Percentiles rank a stretch among this genome's conserved stretches.
Evolutionary conservation across 2,797 vertebrate genomes (phyloP).

Genomic region (Tangara arthus): DNA sequence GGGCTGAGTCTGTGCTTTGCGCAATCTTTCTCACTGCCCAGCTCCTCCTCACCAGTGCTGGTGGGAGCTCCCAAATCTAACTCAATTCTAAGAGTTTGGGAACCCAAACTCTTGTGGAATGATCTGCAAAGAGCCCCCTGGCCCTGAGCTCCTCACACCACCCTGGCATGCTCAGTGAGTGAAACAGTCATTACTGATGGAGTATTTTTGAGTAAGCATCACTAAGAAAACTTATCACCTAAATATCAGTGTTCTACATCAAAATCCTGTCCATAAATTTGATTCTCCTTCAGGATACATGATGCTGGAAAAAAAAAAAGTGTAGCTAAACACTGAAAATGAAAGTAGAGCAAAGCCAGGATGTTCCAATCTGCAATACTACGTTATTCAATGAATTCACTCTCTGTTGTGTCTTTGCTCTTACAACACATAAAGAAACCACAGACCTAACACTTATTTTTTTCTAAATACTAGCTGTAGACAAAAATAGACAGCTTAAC

Average conservation of each 20-base stretch:
- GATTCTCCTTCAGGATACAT: neutral
- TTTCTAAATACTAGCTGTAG: neutral
- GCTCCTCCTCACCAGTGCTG: rapidly evolving
- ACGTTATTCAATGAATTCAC: constrained; percentile 42
- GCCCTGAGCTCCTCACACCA: neutral
- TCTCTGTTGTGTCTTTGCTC: constrained; percentile 29
- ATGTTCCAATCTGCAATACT: neutral
- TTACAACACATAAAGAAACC: neutral
- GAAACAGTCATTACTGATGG: neutral
- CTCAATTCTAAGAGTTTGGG: too few species aligned
- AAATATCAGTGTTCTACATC: neutral
- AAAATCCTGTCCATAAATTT: neutral
- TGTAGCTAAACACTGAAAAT: constrained; percentile 19
- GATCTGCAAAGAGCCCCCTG: neutral
- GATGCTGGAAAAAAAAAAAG: neutral
- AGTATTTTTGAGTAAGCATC: neutral
- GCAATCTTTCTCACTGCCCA: neutral
- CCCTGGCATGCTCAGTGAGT: neutral
- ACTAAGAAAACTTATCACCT: neutral
- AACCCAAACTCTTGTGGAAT: neutral
- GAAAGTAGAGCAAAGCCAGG: neutral
- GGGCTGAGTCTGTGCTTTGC: neutral
- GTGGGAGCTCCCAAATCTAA: neutral
- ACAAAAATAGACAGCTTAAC: constrained; percentile 42
- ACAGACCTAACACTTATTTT: neutral